phyloP scores from a whole-genome alignment of 2,888 invertebrate genomes.

The Hirtodrosophila cameraria region DNA sequence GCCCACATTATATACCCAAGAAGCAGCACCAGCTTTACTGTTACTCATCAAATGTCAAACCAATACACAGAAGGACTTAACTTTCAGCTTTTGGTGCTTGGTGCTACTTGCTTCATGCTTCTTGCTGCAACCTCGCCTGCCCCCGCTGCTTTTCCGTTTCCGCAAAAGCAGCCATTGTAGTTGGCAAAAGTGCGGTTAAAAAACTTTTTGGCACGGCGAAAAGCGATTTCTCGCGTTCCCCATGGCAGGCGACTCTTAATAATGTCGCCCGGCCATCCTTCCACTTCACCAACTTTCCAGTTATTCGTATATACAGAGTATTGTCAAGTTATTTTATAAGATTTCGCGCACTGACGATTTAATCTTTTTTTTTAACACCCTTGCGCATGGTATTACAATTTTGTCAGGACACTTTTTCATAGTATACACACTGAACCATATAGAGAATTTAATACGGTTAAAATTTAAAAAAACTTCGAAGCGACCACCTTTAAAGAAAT shows the following conservation, averaged over 20 bases:
- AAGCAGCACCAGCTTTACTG: constrained; percentile 37
- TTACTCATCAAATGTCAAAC: constrained; percentile 79
- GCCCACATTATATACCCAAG: background rate
- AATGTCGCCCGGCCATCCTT: constrained; percentile 43
- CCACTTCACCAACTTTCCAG: background rate
- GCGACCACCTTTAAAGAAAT: no score
- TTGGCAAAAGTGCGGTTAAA: constrained; percentile 65
- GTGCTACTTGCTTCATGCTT: background rate
- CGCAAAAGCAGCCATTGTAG: constrained; percentile 61
- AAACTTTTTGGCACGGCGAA: constrained; percentile 71
- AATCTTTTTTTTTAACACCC: constrained; percentile 7
- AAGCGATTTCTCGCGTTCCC: constrained; percentile 72
- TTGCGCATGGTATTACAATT: background rate
- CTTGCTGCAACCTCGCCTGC: constrained; percentile 1
- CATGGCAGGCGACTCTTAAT: constrained; percentile 42
- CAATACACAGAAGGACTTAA: constrained; percentile 75
- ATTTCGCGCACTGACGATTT: constrained; percentile 57
- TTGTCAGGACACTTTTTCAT: no score
- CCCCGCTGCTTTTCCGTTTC: constrained; percentile 67
- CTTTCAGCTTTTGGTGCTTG: constrained; percentile 44
- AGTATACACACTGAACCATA: no score
- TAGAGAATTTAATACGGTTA: no score
- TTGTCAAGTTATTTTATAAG: constrained; percentile 73
- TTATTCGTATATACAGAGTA: constrained; percentile 18
- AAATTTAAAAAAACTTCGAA: no score